These are phyloP conservation scores for Dasysyrphus tricinctus DNA, from an alignment of 2,888 invertebrate species.

Conservation along the genomic window DNA sequence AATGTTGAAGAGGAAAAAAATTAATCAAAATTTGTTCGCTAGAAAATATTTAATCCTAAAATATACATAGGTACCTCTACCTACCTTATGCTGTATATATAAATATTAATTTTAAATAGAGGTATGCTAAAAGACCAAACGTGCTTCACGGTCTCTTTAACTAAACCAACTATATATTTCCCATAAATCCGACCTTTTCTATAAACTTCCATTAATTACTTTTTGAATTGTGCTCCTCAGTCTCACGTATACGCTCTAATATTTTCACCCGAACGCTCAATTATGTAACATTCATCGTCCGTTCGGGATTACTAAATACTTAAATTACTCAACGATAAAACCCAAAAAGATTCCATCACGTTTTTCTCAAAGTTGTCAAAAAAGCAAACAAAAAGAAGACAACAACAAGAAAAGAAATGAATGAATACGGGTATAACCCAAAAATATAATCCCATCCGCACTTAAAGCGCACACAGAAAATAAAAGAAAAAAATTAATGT, in stretches of 20 bases:
- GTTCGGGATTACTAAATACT: constrained; percentile 14
- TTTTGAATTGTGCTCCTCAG: neutral
- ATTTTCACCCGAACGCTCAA: constrained; percentile 35
- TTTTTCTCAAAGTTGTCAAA: constrained; percentile 30
- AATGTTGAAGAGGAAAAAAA: neutral
- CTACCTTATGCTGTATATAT: too few species aligned
- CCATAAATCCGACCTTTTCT: constrained; percentile 7
- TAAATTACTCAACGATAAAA: constrained; percentile 32
- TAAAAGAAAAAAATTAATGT: neutral
- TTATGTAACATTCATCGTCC: constrained; percentile 33
- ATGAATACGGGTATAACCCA: neutral
- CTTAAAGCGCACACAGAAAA: neutral
- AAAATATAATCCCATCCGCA: constrained; percentile 10
- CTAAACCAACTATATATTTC: neutral
- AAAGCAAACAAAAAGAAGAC: constrained; percentile 9
- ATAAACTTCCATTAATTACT: constrained; percentile 31
- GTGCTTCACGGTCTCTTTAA: constrained; percentile 12
- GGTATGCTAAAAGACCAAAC: neutral
- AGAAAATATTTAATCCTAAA: neutral
- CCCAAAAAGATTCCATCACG: constrained; percentile 40
- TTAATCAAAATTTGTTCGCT: neutral
- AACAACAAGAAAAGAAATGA: neutral
- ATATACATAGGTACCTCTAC: neutral
- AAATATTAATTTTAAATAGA: constrained; percentile 9
- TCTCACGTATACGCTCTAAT: constrained; percentile 27